Base-by-base conservation (phyloP, 2,113 vertebrate species). In the Phylloscopus whistleri region DNA sequence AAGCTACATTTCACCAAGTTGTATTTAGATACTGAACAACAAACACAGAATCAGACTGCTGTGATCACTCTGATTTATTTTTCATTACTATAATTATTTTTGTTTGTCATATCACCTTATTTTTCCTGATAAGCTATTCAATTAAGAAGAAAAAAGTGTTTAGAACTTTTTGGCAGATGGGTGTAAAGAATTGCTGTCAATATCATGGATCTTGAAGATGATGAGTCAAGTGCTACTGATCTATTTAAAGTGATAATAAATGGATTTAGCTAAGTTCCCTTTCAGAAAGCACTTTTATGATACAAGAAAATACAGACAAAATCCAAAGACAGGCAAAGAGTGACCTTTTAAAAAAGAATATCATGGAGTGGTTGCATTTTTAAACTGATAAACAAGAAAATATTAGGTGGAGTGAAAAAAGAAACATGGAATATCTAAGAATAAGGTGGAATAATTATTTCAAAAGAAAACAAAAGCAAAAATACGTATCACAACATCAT, bases 331-430 rank as follows among this genome's bases (percentile, higher is more conserved):
- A 43, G 14, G 62, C 59, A 60, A 1, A 2, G 17, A 55, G 6
- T 0, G 3, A 48, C 6, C 0, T 22, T 4, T 55, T 83, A 12
- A 17, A 19, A 22, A 26, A 17, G 17, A 22, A 26, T 33, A 18
- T 3, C 3, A 6, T 11, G 18, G 0, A 0, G 2, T 31, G 4
- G 5, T 63, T 77, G 7, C 18, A 35, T 49, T 26, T 62, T 82
- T 72, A 59, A 87, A 52, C 33, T 9, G n/a, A 18, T 6, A 22
- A 39, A 35, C n/a, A 58, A 52, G 7, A 28, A 87, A 72, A 63
- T 11, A 1, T 18, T 41, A 51, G 11, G 21, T 3, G 8, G 13
- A 41, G 23, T 30, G 10, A 48, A 64, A 70, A 73, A 13, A 69
- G 14, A 43, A 84, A 49, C 3, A 16, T 4, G 3, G 7, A 64